Evolutionary conservation across 2,797 vertebrate species (phyloP).

Genomic region (Artibeus lituratus): DNA sequence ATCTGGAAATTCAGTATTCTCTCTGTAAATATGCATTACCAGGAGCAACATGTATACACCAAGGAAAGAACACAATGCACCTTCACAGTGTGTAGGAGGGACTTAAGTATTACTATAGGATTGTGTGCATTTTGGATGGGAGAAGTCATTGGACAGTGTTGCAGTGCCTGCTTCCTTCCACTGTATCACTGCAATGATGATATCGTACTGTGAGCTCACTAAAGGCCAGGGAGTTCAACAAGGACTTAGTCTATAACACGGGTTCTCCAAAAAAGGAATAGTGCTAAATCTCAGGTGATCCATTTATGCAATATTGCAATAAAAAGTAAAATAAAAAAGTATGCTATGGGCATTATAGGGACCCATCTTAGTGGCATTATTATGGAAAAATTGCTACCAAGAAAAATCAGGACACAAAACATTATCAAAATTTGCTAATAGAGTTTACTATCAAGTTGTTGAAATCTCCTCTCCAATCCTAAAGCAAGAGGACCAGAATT

Average conservation of each 20-base stretch:
- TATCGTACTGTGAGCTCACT: neutral
- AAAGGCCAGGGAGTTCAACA: neutral
- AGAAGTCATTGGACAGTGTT: neutral
- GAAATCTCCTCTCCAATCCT: neutral
- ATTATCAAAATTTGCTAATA: neutral
- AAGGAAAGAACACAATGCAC: neutral
- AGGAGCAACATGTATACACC: neutral
- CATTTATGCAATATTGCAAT: neutral
- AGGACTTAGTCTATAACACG: neutral
- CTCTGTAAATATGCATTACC: neutral
- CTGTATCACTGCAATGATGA: fast-evolving
- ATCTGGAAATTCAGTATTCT: neutral
- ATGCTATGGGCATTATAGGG: neutral
- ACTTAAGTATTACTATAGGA: neutral
- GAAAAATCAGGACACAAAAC: neutral
- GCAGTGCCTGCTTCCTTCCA: neutral
- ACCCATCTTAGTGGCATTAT: neutral
- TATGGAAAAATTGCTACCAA: neutral
- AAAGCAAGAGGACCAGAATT: neutral
- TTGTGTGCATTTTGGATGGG: neutral
- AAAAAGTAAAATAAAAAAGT: neutral
- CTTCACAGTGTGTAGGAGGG: neutral
- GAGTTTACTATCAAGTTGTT: neutral
- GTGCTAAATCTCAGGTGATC: neutral
- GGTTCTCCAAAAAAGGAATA: neutral